These are phyloP conservation scores for Callithrix jacchus DNA, from an alignment of 2,113 vertebrate species.

Conservation along the genomic window DNA sequence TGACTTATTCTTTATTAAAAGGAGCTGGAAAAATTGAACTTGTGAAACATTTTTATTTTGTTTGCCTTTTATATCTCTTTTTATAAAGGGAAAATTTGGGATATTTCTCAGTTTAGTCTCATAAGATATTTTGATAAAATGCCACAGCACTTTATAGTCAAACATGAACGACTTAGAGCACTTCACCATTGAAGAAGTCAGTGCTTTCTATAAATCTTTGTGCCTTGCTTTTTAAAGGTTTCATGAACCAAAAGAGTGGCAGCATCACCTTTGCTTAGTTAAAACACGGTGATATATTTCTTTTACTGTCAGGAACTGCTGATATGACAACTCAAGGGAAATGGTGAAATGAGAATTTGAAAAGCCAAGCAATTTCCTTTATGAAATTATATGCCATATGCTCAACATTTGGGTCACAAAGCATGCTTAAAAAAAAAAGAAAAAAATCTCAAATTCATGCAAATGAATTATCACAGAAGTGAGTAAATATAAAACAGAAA, in stretches of 20 bases:
- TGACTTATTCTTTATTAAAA: conserved; percentile 46
- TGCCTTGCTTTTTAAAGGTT: conserved; percentile 5
- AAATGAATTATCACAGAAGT: conserved; percentile 66
- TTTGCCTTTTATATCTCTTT: background rate
- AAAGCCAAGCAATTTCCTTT: conserved; percentile 47
- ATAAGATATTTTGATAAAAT: conserved; percentile 62
- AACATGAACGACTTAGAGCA: conserved; percentile 35
- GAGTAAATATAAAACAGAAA: conserved; percentile 45
- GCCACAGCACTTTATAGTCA: background rate
- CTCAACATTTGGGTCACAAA: conserved; percentile 66
- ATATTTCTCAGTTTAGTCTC: conserved; percentile 18
- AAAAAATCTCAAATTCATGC: conserved; percentile 60
- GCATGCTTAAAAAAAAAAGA: conserved; percentile 45
- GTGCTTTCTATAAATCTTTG: conserved; percentile 15
- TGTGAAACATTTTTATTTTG: conserved; percentile 47
- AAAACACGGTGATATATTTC: conserved; percentile 44
- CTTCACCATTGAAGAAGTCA: background rate
- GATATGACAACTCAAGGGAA: conserved; percentile 38
- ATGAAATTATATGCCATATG: conserved; percentile 60
- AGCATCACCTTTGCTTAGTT: background rate
- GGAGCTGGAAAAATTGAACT: background rate
- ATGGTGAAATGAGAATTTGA: conserved; percentile 62
- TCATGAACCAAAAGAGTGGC: background rate
- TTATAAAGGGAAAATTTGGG: background rate
- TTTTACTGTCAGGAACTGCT: conserved; percentile 54